Evolutionary conservation across 2,888 invertebrate species (phyloP), one percentile per base, ranked within the genome.

Genomic region (Pollenia angustigena): DNA sequence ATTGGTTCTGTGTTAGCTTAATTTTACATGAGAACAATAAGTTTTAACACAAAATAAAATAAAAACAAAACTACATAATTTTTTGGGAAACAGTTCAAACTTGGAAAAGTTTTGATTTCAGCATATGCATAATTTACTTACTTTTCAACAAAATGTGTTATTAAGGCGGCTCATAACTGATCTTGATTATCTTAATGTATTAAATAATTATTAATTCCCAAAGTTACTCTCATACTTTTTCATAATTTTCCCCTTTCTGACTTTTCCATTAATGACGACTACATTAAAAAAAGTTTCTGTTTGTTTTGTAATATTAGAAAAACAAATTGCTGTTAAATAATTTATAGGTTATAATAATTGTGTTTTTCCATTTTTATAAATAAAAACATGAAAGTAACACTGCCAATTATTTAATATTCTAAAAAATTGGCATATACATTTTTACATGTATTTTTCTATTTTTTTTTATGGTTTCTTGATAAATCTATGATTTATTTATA

Each of bases 321-420:
- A 46, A 23, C 2, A 58, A 16, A 64, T 32, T 54, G 6, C n/a
- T 75, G 62, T 62, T 75, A 48, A 40, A 46, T 64, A 56, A 68
- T 68, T 68, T 68, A 3, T 56, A 66, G 32, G 10, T 60, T 69
- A 42, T 4, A 50, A 50, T 14, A 18, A 50, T 50, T 50, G 16
- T 40, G 44, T 66, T 66, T 64, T 9, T 8, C 32, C 32, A 58
- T 64, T 42, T 58, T 54, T 52, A 62, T 3, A 52, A 60, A 69
- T 12, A 68, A 64, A 62, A 32, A 16, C 23, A 14, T 16, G 54
- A 54, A 50, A 12, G 64, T 80, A 87, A 71, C 58, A 85, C 88
- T 88, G 88, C 86, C 86, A 86, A 87, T 88, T 88, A 68, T 85
- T 88, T 85, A 75, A 60, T 69, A 68, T 48, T 69, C 84, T 68